phyloP scores from a whole-genome alignment of 1,140 invertebrate species.

The Drosophila pruinosa region DNA sequence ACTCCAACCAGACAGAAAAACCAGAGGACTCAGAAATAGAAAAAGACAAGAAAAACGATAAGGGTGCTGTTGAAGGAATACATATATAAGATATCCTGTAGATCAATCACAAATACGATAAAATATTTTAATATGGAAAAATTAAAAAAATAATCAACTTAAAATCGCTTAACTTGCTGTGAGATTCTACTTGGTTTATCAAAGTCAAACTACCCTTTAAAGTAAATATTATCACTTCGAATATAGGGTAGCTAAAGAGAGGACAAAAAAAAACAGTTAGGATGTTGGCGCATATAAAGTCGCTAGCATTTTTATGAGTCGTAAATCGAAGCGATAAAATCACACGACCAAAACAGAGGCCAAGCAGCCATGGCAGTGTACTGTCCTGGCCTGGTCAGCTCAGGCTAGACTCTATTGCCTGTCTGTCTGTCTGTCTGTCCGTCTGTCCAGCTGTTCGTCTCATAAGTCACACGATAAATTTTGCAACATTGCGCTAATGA shows the following conservation, averaged over 20 bases:
- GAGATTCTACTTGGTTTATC: too few relatives aligned
- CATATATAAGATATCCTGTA: not conserved
- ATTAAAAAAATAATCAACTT: too few relatives aligned
- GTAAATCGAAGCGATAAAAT: slow-evolving; percentile 81
- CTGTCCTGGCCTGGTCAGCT: slow-evolving; percentile 29
- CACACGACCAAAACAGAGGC: slow-evolving; percentile 63
- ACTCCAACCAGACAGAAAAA: slow-evolving; percentile 16
- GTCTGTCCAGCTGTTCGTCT: slow-evolving; percentile 44
- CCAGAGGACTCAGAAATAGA: slow-evolving; percentile 16
- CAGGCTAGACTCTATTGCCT: not conserved
- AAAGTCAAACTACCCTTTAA: not conserved
- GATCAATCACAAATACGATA: not conserved
- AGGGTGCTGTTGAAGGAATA: not conserved
- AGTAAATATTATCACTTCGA: not conserved
- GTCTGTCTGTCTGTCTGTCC: not conserved
- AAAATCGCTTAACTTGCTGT: too few relatives aligned
- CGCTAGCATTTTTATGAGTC: slow-evolving; percentile 77
- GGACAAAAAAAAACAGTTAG: not conserved
- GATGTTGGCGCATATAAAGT: slow-evolving; percentile 62
- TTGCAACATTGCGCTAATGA: slow-evolving; percentile 80
- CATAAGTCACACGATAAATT: slow-evolving; percentile 77
- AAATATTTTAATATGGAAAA: not conserved
- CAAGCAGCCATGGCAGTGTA: slow-evolving; percentile 15
- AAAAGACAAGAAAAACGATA: not conserved
- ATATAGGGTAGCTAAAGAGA: slow-evolving; percentile 1